Conservation (phyloP, 2,113 vertebrate genomes). For the Gymnorhina tibicen region DNA sequence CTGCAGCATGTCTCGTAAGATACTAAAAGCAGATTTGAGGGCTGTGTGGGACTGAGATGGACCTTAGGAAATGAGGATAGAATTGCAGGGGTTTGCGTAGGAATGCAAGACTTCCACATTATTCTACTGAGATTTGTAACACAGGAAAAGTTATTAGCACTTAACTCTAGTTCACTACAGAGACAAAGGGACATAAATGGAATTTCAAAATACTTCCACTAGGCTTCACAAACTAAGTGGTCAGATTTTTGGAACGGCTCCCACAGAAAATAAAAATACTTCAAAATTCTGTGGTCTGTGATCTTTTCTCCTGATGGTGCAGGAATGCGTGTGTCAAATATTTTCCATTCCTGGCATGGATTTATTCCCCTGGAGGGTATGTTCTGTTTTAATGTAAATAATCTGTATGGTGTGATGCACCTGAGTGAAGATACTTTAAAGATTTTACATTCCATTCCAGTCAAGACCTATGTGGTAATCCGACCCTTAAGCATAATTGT, state of each 20-base stretch:
- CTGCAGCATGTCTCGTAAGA: neutral
- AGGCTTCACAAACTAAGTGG: neutral
- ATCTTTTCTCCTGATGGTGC: neutral
- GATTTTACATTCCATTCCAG: neutral
- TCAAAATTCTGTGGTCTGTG: neutral
- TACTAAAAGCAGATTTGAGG: neutral
- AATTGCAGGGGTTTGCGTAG: neutral
- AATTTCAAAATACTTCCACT: neutral
- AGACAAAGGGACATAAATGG: neutral
- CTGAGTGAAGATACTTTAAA: neutral
- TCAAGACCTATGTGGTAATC: neutral
- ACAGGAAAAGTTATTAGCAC: neutral
- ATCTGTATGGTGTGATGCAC: neutral
- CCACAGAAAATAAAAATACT: neutral
- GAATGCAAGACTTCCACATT: neutral
- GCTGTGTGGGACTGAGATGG: neutral
- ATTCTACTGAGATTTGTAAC: neutral
- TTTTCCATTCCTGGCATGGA: neutral
- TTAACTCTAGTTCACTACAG: neutral
- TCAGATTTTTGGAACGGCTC: neutral
- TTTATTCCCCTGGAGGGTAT: neutral
- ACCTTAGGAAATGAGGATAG: neutral
- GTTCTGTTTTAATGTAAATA: neutral
- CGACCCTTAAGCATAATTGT: neutral
- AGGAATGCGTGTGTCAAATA: neutral